Base-by-base conservation (phyloP, 1,140 invertebrate genomes). In the Apocrypta bakeri region DNA sequence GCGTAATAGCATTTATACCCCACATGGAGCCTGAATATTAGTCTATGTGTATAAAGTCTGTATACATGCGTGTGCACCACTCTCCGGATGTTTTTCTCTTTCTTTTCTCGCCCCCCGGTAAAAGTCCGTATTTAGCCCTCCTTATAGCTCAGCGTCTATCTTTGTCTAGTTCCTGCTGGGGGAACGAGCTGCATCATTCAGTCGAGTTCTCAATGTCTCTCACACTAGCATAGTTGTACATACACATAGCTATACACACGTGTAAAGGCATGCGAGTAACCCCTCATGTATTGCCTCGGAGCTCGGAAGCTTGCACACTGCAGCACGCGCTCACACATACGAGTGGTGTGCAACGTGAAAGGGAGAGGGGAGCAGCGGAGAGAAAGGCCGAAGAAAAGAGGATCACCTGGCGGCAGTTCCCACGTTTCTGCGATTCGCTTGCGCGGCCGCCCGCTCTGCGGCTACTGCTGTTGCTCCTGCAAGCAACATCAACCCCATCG, bases 381-480 rank as follows among this genome's bases (percentile, higher is more conserved):
- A 85, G 85, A 87, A 85, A 85, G 73, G 66, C 76, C 74, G 69
- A 72, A 87, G 88, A 88, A 87, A 86, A 88, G 84, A 87, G 87
- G 87, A 91, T 92, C 91, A 92, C 91, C 91, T 92, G 91, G 91
- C 90, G 84, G 87, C 85, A 87, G 89, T 92, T 92, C 91, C 91
- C 91, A 92, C 91, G 91, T 92, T 91, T 91, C 90, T 91, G 89
- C 89, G 87, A 91, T 90, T 90, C 88, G 87, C 87, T 90, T 88
- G 87, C 87, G 87, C 87, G 85, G 84, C 90, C 87, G 88, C 87
- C 88, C 88, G 88, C 25, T 27, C 69, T 37, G 69, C 29, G 21
- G 69, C 69, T 72, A 21, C 29, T 72, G 69, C 69, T 72, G 69
- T 33, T 21, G 69, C 29, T 33, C 9, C 29, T 37, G 33, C 33